Evolutionary conservation across 2,888 invertebrate genomes (phyloP), one percentile per base, ranked within the genome.

Genomic region (Pollenia angustigena): DNA sequence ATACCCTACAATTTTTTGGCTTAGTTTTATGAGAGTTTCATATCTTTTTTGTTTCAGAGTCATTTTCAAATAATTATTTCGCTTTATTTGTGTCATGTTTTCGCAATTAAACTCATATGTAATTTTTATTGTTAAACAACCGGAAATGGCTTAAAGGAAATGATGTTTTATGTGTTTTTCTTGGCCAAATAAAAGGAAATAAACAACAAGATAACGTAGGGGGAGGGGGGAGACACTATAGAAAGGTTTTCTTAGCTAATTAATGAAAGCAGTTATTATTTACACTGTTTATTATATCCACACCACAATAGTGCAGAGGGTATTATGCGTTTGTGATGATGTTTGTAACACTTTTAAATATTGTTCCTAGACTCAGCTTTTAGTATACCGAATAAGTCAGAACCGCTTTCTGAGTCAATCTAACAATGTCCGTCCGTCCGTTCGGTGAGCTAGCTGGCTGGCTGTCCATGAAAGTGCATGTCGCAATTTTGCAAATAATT

Each of bases 41-140:
- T 23, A 10, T 18, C 11, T 52, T 16, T 52, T 16, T 52, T 16
- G 16, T 14, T 9, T 52, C 32, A 32, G 18, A 11, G 11, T 23
- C 18, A 11, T 23, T 56, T 58, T 58, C 40, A 40, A 14, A 58
- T 32, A 14, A 6, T 56, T 23, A 32, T 58, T 62, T 40, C 16
- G 62, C 16, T 18, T 18, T 18, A 10, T 12, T 16, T 64, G 7
- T 18, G 11, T 12, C 6, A 64, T 18, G 32, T 32, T 18, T 18
- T 46, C 18, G n/a, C 46, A 44, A 64, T 18, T 46, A 46, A 46
- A 46, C 12, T 46, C 44, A 64, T 64, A 46, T 64, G 44, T 64
- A 11, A 6, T 46, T 46, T 64, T 64, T 64, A 64, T 64, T 44
- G 44, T 44, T 64, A 44, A 64, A 46, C 64, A 64, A 64, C 46